Evolutionary conservation across 2,888 invertebrate species (phyloP), one percentile per base, ranked within the genome.

Genomic region (Heliothis peltigera): DNA sequence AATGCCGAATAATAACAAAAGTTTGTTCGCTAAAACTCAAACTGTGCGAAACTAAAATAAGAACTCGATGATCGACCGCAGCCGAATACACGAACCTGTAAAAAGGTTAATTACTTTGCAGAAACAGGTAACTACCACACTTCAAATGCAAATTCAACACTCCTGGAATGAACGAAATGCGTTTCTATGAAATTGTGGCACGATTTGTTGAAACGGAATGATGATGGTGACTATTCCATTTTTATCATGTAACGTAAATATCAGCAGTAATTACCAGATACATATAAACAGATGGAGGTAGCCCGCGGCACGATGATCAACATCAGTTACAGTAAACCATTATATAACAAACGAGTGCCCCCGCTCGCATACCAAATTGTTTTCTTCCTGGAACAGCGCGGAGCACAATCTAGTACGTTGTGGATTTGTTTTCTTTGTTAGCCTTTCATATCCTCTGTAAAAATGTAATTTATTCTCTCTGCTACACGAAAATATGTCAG

Each of bases 381-480:
- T 60, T 68, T 62, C 12, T 75, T 58, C 68, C 42, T 39, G 22
- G 32, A 54, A 42, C 17, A 44, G 65, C 42, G 42, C 42, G 32
- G 47, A 72, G 57, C 60, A 58, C 68, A 47, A 73, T 73, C 60
- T 68, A 57, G 44, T 51, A 35, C 56, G 25, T 51, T 17, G 53
- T 28, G 52, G 44, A 53, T 73, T 73, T 66, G 48, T 66, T 22
- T 67, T 73, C 22, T 58, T 72, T 70, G 32, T 43, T 47, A 22
- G 52, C 32, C 28, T 59, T 63, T 57, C 49, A 58, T 77, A 52
- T 61, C 60, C 48, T 68, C 60, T 67, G 54, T 55, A 53, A 48
- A 59, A 77, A 73, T 63, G 43, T 63, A 63, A 75, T 73, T 58
- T 72, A 59, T 67, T 59, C 67, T 59, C 54, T 63, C 39, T 46